Base-by-base conservation (phyloP, 2,888 invertebrate species). In the Holacanthella duospinosa region DNA sequence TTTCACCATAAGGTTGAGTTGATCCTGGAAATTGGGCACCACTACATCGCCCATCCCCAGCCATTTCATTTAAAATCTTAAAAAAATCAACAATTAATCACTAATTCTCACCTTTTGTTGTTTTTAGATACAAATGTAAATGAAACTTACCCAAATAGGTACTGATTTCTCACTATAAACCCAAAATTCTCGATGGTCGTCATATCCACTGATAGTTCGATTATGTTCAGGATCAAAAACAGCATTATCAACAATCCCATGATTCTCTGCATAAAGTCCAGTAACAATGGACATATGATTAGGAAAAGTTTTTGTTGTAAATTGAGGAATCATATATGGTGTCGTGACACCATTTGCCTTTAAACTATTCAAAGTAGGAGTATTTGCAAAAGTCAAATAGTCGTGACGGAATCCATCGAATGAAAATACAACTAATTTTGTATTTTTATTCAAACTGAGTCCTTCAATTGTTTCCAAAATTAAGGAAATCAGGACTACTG, bases 381-480 rank as follows among this genome's bases (percentile, higher is more conserved):
- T 83, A 16, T 60, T 59, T 2, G 67, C 55, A 69, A 81, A 79
- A 1, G 82, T 74, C 62, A 86, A 79, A 74, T 85, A 87, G 74
- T 86, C 83, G 74, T 83, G 82, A 66, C 86, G 79, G 75, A 87
- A 87, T 25, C 84, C 87, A 78, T 88, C 87, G 73, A 84, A 84
- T 0, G 86, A 86, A n/a, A 86, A 79, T 19, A 86, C 76, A 29
- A 86, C 55, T 9, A 71, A 29, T n/a, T 69, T 61, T 0, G 68
- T 67, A 60, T 70, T 66, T 43, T 66, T 62, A 9, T 58, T 58
- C 12, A 58, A 25, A n/a, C 36, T 25, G 54, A 27, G 54, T 12
- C 12, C 54, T 54, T 21, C 12, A 54, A 9, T 12, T 9, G 43
- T 12, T 43, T 43, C 9, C 43, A 43, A 43, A 43, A 43, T 12